Evolutionary conservation across 2,888 invertebrate species (phyloP), one percentile per base, ranked within the genome.

Genomic region (Bhutanitis thaidina): DNA sequence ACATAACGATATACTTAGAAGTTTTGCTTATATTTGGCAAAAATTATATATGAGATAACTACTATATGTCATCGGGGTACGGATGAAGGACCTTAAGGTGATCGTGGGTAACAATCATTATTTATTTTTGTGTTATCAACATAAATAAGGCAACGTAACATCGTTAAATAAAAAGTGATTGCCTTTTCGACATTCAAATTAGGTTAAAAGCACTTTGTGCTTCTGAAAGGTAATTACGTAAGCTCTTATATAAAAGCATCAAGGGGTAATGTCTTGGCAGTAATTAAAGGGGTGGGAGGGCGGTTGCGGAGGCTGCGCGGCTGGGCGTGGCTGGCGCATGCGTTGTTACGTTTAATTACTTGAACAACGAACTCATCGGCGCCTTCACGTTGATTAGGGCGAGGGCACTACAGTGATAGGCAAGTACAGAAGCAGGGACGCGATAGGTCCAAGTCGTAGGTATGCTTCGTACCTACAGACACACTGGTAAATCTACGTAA

Each of bases 181-280:
- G 27, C 47, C 14, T 29, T 43, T 34, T 35, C 37, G 10, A 16
- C 13, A 40, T 37, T 35, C 41, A 38, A 52, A 52, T 52, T 47
- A 47, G 47, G 47, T 39, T 47, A 43, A 52, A 52, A 52, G 51
- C 51, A 50, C 44, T 50, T 50, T 58, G 55, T 60, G 58, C 58
- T 52, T 56, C 59, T 59, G 54, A 60, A 62, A 63, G 59, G 59
- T 61, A 60, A 59, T 59, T 57, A 61, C 55, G 58, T 62, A 36
- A 43, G 38, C 38, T 52, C 39, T 65, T 62, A 81, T 76, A 80
- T 80, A 78, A 67, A 71, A 72, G 74, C 71, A 80, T 84, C 80
- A 82, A 77, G 81, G 85, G 74, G 85, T 88, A 86, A 88, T 86
- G 86, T 88, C 80, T 82, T 76, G 83, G 79, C 80, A 80, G 85